Base-by-base conservation (phyloP, 2,797 vertebrate genomes). In the Falco naumanni region DNA sequence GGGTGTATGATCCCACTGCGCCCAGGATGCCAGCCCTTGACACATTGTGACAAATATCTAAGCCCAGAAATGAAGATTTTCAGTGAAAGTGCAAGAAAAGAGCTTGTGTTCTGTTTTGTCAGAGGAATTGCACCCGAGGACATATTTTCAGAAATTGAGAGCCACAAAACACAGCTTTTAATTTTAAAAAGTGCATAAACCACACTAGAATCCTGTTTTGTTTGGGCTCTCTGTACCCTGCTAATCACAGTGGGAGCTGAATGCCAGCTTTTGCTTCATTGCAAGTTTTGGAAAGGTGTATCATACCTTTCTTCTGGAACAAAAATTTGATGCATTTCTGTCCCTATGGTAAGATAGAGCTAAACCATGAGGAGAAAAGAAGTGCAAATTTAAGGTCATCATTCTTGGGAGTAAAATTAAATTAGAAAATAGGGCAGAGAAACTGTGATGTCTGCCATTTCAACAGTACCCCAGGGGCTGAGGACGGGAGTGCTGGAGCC, bases 401-500 rank as follows among this genome's bases (percentile, higher is more conserved):
- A 47, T 83, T 78, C 71, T 95, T 90, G 78, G 85, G 68, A 61
- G 37, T 56, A 75, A 83, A 95, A 95, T 80, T 39, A 74, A 93
- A 57, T 94, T 77, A 92, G 79, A 92, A 95, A 92, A 89, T 10
- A 82, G 31, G 33, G 25, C 65, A 82, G 86, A 90, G 86, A 41
- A 87, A 43, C 66, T 77, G 56, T 47, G 86, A 80, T 65, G 68
- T 28, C 75, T 90, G 80, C 77, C 51, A 66, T 85, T 79, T 84
- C 91, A 78, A 45, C 56, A 70, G 9, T 28, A 70, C 74, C 74
- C 76, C 16, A 61, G 66, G 43, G 87, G 39, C 83, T 91, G 74
- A 68, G 74, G 69, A 82, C 34, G 60, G 76, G 53, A 64, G 41
- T 53, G 77, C 50, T 70, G 72, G 53, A 92, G 88, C 86, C 92